Evolutionary conservation across 2,888 invertebrate species (phyloP).

Genomic region (Anodontia alba): DNA sequence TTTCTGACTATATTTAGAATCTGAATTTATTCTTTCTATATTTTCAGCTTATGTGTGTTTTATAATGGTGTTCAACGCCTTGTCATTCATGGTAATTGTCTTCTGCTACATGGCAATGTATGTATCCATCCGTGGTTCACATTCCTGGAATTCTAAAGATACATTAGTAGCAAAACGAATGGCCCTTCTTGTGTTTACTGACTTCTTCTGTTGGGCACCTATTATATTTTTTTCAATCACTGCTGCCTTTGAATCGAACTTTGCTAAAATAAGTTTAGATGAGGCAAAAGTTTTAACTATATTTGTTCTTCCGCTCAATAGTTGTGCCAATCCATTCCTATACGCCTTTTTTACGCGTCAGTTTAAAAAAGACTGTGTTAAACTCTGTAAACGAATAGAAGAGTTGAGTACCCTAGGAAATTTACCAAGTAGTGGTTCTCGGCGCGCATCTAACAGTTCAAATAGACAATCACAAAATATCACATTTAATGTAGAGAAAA

Average conservation of each 20-base stretch:
- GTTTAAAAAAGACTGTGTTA: conserved; percentile 98
- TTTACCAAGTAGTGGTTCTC: conserved; percentile 73
- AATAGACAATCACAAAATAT: conserved; percentile 69
- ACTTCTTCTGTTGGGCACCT: conserved; percentile 99
- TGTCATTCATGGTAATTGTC: conserved; percentile 97
- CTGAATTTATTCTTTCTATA: not conserved
- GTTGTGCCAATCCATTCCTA: conserved; percentile 98
- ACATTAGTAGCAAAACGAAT: conserved; percentile 98
- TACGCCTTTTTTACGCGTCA: conserved; percentile 99
- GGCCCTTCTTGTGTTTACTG: conserved; percentile 98
- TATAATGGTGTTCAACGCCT: conserved; percentile 82
- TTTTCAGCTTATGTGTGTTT: conserved; percentile 82
- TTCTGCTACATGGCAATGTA: conserved; percentile 99
- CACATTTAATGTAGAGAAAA: conserved; percentile 62
- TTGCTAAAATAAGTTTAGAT: conserved; percentile 92
- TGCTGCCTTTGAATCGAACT: conserved; percentile 94
- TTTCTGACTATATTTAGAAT: too few relatives aligned
- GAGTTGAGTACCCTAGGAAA: conserved; percentile 85
- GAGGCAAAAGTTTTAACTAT: conserved; percentile 98
- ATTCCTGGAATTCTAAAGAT: conserved; percentile 98
- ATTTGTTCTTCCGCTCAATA: conserved; percentile 97
- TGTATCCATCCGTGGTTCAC: conserved; percentile 97
- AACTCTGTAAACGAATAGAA: conserved; percentile 97
- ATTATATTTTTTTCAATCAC: conserved; percentile 98
- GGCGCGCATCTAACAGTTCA: conserved; percentile 67